Evolutionary conservation across 2,113 vertebrate genomes (phyloP).

Genomic region (Rostratula benghalensis): DNA sequence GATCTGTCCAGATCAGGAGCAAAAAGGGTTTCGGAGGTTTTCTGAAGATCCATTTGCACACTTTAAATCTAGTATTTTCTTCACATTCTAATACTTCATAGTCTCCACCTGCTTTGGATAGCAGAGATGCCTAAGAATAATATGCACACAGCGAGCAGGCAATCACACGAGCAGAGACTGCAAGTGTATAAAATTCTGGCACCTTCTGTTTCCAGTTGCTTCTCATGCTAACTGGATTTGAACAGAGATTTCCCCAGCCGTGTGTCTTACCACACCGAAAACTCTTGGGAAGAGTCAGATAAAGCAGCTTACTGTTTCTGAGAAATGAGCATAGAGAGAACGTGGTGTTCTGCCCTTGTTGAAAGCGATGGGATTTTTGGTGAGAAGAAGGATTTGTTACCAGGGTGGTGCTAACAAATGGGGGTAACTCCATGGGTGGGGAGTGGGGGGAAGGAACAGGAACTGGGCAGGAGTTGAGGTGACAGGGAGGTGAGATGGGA

Average conservation of each 20-base stretch:
- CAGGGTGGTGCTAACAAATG: neutral
- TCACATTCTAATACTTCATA: neutral
- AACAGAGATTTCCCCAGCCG: neutral
- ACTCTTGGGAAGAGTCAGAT: neutral
- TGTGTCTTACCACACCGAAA: neutral
- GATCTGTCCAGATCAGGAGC: neutral
- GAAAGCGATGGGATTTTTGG: neutral
- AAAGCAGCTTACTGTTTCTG: neutral
- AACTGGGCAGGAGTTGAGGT: neutral
- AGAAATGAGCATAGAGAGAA: neutral
- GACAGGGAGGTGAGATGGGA: neutral
- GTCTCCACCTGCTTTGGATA: neutral
- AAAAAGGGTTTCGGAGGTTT: neutral
- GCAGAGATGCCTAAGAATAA: neutral
- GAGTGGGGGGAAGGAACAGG: neutral
- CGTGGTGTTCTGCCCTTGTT: neutral
- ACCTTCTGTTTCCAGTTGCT: neutral
- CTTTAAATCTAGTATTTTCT: neutral
- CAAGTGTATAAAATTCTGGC: neutral
- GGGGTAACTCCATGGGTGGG: too few species aligned
- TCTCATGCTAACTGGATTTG: neutral
- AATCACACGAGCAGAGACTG: neutral
- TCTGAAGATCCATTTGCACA: neutral
- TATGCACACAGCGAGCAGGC: fast-evolving
- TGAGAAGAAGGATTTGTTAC: neutral